These are phyloP conservation scores for Puffinus mauretanicus DNA, from an alignment of 2,113 vertebrate genomes.

Conservation along the genomic window DNA sequence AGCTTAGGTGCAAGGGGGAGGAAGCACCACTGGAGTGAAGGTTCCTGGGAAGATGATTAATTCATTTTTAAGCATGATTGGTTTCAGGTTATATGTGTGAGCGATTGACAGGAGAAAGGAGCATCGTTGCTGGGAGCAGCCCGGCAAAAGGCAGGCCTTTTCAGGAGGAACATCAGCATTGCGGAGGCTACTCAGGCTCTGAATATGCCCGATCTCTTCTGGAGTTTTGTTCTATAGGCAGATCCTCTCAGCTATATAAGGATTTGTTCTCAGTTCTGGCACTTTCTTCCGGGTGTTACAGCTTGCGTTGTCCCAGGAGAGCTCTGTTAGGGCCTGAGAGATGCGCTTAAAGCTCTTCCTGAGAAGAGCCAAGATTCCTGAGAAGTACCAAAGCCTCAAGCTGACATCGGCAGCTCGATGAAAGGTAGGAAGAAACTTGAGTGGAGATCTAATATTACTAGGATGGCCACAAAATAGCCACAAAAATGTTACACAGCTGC, in stretches of 20 bases:
- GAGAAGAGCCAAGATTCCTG: not conserved
- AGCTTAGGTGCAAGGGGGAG: not conserved
- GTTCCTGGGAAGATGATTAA: not conserved
- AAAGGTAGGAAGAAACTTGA: not conserved
- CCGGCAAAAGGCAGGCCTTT: not conserved
- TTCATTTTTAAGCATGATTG: not conserved
- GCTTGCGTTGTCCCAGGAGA: fast-evolving
- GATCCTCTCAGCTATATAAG: not conserved
- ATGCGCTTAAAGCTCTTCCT: not conserved
- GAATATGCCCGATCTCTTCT: fast-evolving
- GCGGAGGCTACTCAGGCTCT: not conserved
- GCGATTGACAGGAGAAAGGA: not conserved
- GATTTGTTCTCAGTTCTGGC: not conserved
- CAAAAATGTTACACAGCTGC: not conserved
- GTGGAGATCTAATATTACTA: not conserved
- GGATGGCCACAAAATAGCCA: not conserved
- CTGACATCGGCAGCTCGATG: not conserved
- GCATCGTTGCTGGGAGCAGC: not conserved
- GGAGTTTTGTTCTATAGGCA: not conserved
- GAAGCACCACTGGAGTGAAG: not conserved
- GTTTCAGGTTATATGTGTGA: not conserved
- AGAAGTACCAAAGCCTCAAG: not conserved
- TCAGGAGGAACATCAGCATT: too few relatives aligned
- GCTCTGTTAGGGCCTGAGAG: not conserved
- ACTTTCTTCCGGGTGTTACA: not conserved